A percentile compares a stretch with the other conserved stretches of the same genome.
Evolutionary conservation across 2,888 invertebrate species (phyloP).

Genomic region (Acholoe squamosa): DNA sequence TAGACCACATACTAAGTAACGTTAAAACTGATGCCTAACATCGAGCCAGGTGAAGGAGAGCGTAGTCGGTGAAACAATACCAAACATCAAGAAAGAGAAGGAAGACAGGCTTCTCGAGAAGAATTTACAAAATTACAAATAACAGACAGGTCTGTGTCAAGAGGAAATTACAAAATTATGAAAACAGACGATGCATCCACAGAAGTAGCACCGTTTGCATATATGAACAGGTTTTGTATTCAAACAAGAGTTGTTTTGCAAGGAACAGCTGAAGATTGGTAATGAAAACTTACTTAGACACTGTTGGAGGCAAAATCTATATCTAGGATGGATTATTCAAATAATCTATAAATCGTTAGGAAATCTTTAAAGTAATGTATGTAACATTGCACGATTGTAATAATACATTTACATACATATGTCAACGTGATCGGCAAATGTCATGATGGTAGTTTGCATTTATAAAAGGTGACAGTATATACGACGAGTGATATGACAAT

Average conservation of each 20-base stretch:
- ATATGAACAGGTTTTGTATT: not conserved
- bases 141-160: not conserved
- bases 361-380: no score
- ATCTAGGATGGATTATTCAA: no score
- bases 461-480: no score
- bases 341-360: no score
- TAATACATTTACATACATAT: no score
- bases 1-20: slow-evolving; percentile 18
- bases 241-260: not conserved
- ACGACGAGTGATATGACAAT: no score
- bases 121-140: not conserved
- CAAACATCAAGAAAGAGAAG: not conserved
- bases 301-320: no score
- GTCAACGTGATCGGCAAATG: no score
- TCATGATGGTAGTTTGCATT: no score
- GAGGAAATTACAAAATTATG: not conserved
- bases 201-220: not conserved
- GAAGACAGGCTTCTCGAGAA: slow-evolving; percentile 1
- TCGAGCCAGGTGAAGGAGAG: not conserved
- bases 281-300: not conserved
- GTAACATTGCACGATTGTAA: no score
- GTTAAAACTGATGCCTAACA: slow-evolving; percentile 6
- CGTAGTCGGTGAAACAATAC: slow-evolving; percentile 11
- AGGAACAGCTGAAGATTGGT: not conserved
- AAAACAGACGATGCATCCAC: not conserved